Evolutionary conservation across 2,113 vertebrate genomes (phyloP).

Genomic region (Prochilodus magdalenae): DNA sequence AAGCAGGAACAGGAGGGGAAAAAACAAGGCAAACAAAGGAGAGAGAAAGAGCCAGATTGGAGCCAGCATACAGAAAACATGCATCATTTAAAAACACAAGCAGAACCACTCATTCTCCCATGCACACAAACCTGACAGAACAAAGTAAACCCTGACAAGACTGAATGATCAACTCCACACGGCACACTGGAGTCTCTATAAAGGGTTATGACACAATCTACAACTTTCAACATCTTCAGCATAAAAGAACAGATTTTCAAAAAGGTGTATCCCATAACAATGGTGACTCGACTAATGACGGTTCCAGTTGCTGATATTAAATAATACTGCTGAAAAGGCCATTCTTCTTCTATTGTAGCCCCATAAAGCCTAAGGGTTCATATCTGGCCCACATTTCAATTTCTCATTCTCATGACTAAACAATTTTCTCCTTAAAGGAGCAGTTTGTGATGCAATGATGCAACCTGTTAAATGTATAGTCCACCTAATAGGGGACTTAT

Average conservation of each 20-base stretch:
- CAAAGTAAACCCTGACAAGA: neutral
- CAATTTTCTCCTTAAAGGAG: too few relatives aligned
- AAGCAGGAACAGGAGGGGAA: neutral
- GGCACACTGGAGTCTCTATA: neutral
- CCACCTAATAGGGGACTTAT: too few relatives aligned
- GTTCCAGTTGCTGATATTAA: neutral
- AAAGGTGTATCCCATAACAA: neutral
- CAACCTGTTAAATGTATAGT: too few relatives aligned
- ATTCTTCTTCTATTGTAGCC: too few relatives aligned
- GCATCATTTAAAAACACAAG: constrained; percentile 13
- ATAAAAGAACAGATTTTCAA: neutral
- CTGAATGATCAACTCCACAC: neutral
- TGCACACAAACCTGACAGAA: neutral
- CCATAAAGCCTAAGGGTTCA: too few relatives aligned
- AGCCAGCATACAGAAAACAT: neutral
- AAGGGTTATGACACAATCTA: too few relatives aligned
- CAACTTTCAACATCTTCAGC: too few relatives aligned
- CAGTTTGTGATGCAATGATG: too few relatives aligned
- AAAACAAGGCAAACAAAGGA: neutral
- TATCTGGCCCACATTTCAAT: too few relatives aligned
- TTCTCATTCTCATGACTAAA: too few relatives aligned
- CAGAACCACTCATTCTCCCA: neutral
- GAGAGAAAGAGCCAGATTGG: neutral
- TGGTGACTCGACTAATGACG: neutral
- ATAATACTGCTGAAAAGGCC: too few relatives aligned